Evolutionary conservation across 2,797 vertebrate genomes (phyloP).

Genomic region (Astyanax mexicanus): DNA sequence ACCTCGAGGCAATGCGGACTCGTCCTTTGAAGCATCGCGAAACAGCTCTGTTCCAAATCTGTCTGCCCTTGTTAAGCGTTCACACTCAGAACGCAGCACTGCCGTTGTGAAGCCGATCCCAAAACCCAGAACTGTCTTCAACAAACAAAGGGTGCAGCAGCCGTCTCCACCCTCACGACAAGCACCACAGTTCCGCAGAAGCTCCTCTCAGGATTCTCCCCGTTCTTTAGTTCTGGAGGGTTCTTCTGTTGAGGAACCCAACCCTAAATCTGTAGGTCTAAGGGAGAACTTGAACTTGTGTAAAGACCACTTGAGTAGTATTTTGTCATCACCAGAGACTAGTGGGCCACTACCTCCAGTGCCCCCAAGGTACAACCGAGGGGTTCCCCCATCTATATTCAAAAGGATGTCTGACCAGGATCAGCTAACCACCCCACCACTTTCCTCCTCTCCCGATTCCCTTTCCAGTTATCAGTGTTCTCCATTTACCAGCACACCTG

Average conservation of each 20-base stretch:
- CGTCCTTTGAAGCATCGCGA: conserved; percentile 56
- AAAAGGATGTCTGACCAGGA: conserved; percentile 54
- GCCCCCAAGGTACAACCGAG: conserved; percentile 73
- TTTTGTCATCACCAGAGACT: conserved; percentile 57
- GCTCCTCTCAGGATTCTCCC: conserved; percentile 67
- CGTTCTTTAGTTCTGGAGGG: conserved; percentile 73
- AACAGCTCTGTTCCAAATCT: conserved; percentile 68
- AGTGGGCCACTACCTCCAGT: conserved; percentile 66
- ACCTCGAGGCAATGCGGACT: conserved; percentile 16
- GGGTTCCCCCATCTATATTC: conserved; percentile 33
- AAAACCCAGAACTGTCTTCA: conserved; percentile 92
- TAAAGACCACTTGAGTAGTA: conserved; percentile 48
- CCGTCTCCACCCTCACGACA: conserved; percentile 57
- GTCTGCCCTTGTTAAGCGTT: conserved; percentile 60
- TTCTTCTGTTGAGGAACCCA: conserved; percentile 65
- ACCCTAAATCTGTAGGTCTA: conserved; percentile 47
- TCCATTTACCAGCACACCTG: conserved; percentile 59
- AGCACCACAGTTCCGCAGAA: conserved; percentile 38
- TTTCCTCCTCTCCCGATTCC: conserved; percentile 51
- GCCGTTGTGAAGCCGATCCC: conserved; percentile 82
- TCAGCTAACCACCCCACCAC: conserved; percentile 20
- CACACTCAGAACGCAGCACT: conserved; percentile 43
- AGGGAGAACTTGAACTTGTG: conserved; percentile 37
- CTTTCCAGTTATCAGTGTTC: conserved; percentile 58
- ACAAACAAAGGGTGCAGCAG: conserved; percentile 69